Percentiles rank a stretch among this genome's conserved stretches.
phyloP scores from a whole-genome alignment of 2,113 vertebrate genomes.

The Cyprinodon variegatus region DNA sequence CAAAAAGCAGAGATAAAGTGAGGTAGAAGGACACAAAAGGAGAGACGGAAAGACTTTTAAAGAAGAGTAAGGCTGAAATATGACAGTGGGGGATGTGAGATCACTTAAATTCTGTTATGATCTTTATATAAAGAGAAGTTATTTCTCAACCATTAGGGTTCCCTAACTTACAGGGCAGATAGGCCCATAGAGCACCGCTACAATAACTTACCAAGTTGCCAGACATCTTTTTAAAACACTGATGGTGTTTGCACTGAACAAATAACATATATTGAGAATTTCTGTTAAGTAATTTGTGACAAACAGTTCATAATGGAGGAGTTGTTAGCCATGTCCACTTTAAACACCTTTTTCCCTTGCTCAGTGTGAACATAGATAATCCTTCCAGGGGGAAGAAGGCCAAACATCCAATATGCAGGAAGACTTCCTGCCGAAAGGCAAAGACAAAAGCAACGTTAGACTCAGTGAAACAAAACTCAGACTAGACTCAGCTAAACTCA shows the following conservation, averaged over 20 bases:
- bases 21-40: not conserved
- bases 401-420: too few species aligned
- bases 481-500: too few species aligned
- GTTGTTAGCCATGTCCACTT: not conserved
- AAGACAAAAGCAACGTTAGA: too few species aligned
- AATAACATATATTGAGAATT: not conserved
- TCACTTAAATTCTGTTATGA: slow-evolving; percentile 55
- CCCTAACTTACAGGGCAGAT: slow-evolving; percentile 21
- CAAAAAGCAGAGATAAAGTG: slow-evolving; percentile 7
- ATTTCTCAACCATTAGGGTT: slow-evolving; percentile 48
- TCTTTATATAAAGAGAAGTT: slow-evolving; percentile 57
- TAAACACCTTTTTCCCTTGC: too few species aligned
- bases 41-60: not conserved
- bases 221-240: not conserved
- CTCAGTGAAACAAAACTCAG: too few species aligned
- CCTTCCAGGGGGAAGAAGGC: too few species aligned
- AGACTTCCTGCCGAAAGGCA: too few species aligned
- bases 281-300: not conserved
- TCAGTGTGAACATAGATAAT: too few species aligned
- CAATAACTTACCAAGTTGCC: not conserved
- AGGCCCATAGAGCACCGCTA: slow-evolving; percentile 20
- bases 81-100: slow-evolving; percentile 16
- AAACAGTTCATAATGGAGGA: not conserved
- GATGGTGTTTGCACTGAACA: not conserved
- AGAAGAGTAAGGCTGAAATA: not conserved